Evolutionary conservation across 2,888 invertebrate species (phyloP), one percentile per base, ranked within the genome.

Genomic region (Pristionchus fissidentatus): DNA sequence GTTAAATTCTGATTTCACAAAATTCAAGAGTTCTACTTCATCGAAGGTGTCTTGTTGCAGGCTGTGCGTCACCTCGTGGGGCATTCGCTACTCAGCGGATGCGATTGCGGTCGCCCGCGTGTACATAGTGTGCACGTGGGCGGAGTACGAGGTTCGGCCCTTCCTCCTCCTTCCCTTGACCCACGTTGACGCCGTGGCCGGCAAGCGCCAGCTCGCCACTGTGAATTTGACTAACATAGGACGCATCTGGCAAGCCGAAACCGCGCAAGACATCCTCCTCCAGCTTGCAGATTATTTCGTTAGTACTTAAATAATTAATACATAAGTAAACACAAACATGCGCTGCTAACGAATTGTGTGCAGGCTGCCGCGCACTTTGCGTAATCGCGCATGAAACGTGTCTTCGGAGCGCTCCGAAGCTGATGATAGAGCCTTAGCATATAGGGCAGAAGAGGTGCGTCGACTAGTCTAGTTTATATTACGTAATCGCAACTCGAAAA

Each of bases 31-130:
- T n/a, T n/a, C n/a, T n/a, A n/a, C n/a, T n/a, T n/a, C n/a, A n/a
- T n/a, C n/a, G n/a, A n/a, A n/a, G n/a, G n/a, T n/a, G n/a, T n/a
- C n/a, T n/a, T n/a, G 84, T 94, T 94, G 88, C 94, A 98, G 98
- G 93, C 94, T 99, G 83, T 97, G 98, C 93, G 94, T 98, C 93
- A 98, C 98, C 8, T 97, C 97, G 57, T 97, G 98, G 97, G 97
- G 97, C 93, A 95, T 99, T 85, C 97, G 97, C 93, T 97, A 97
- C 94, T 95, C 96, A 92, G 97, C 98, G 13, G 97, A 97, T 0
- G 96, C 98, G 55, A 97, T 99, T 62, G 98, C 98, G 35, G 98
- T 98, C 93, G 97, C 98, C 93, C 98, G 98, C 93, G 97, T 99
- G 93, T 96, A 98, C 93, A 94, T 98, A 84, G 97, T 98, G 19